A percentile compares a stretch with the other conserved stretches of the same genome.
Evolutionary conservation across 2,888 invertebrate genomes (phyloP).

Genomic region (Lathronympha strigana): DNA sequence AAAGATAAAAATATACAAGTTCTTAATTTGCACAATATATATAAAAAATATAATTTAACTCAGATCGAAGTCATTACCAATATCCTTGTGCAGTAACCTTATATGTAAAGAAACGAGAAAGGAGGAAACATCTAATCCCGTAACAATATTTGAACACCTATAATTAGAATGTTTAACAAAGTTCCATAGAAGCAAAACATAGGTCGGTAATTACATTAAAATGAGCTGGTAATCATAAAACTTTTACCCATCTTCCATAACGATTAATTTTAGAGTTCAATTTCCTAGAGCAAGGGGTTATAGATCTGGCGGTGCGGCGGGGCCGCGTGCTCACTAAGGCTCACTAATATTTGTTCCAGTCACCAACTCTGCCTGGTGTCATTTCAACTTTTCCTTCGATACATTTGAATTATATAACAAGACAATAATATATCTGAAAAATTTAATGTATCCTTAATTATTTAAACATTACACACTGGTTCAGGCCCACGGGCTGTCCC

Average conservation of each 20-base stretch:
- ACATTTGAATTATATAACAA: conserved; percentile 85
- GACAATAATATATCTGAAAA: conserved; percentile 85
- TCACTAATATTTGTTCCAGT: conserved; percentile 76
- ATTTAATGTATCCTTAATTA: conserved; percentile 82
- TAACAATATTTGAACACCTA: conserved; percentile 83
- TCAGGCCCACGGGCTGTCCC: conserved; percentile 73
- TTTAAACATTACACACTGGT: conserved; percentile 81
- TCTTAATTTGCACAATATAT: conserved; percentile 79
- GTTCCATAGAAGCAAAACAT: conserved; percentile 78
- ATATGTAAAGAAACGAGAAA: conserved; percentile 75
- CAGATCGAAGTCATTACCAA: conserved; percentile 82
- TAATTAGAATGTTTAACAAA: conserved; percentile 80
- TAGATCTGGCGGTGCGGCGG: conserved; percentile 47
- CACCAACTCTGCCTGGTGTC: conserved; percentile 69
- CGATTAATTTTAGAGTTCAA: conserved; percentile 71
- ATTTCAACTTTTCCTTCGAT: conserved; percentile 74
- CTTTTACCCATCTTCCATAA: conserved; percentile 81
- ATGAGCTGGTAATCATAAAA: conserved; percentile 80
- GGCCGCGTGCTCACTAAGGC: conserved; percentile 62
- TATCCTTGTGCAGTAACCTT: conserved; percentile 83
- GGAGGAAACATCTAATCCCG: conserved; percentile 80
- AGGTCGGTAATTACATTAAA: conserved; percentile 73
- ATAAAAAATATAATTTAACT: conserved; percentile 83
- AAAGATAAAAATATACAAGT: conserved; percentile 82
- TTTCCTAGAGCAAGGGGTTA: conserved; percentile 69